Evolutionary conservation across 2,797 vertebrate species (phyloP).

Genomic region (Borostomias antarcticus): DNA sequence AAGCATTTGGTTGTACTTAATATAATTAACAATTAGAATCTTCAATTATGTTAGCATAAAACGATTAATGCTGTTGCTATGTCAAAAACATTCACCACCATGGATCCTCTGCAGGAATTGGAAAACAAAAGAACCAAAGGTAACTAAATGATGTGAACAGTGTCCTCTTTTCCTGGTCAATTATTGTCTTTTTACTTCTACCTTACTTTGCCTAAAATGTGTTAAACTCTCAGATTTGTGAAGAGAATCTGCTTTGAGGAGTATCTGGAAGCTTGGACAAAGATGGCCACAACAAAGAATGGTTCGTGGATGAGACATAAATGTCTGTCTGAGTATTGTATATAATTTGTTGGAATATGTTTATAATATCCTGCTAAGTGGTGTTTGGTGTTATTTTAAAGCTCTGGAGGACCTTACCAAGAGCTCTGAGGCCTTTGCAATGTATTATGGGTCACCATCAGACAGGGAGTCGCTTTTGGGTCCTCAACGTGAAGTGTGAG

Average conservation of each 20-base stretch:
- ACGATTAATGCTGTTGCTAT: not conserved
- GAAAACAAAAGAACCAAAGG: slow-evolving; percentile 2
- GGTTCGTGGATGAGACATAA: slow-evolving; percentile 12
- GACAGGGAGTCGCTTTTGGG: not conserved
- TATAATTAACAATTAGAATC: not conserved
- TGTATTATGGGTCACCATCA: not conserved
- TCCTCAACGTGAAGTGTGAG: slow-evolving; percentile 12
- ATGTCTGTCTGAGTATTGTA: slow-evolving; percentile 11
- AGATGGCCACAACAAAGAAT: slow-evolving; percentile 30
- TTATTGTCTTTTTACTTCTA: not conserved
- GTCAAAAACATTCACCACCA: not conserved
- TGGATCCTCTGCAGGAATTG: not conserved
- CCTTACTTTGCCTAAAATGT: not conserved
- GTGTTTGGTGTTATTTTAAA: not conserved
- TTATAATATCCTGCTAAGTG: not conserved
- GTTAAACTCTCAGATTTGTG: slow-evolving; percentile 2
- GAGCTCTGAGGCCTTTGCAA: slow-evolving; percentile 4
- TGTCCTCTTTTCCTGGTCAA: not conserved
- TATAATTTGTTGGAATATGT: not conserved
- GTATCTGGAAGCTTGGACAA: slow-evolving; percentile 30
- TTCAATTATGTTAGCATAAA: not conserved
- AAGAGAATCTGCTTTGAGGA: slow-evolving; percentile 36
- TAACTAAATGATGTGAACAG: not conserved
- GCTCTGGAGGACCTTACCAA: slow-evolving; percentile 15
- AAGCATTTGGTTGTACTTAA: not conserved